These are phyloP conservation scores for Halcyon senegalensis DNA, from an alignment of 2,113 vertebrate genomes.

Conservation along the genomic window DNA sequence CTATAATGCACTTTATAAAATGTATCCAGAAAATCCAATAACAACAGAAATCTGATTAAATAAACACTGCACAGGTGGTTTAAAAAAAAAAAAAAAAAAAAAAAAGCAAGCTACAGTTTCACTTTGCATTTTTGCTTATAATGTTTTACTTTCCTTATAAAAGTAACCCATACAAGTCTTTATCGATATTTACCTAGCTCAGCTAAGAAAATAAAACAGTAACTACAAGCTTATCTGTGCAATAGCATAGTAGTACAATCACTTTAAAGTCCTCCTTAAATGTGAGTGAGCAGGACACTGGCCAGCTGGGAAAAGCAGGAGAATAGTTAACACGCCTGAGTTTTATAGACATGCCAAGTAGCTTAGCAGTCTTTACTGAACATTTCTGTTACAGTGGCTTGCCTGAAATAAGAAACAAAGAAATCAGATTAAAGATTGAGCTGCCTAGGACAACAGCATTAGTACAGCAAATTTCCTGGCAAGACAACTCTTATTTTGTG, in stretches of 20 bases:
- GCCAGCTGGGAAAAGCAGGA: not conserved
- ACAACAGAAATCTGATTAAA: slow-evolving; percentile 11
- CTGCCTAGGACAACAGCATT: slow-evolving; percentile 20
- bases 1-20: slow-evolving; percentile 29
- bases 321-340: not conserved
- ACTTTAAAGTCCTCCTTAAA: slow-evolving; percentile 8
- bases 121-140: not conserved
- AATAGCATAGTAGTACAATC: not conserved
- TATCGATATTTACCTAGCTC: slow-evolving; percentile 28
- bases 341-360: not conserved
- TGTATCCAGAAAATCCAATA: not conserved
- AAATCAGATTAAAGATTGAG: slow-evolving; percentile 16
- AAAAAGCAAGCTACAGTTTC: not conserved
- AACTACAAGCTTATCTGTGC: not conserved
- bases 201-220: slow-evolving; percentile 10
- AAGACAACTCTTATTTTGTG: not conserved
- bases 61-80: not conserved
- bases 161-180: not conserved
- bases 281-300: not conserved
- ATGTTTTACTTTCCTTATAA: slow-evolving; percentile 38
- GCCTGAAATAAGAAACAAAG: slow-evolving; percentile 34
- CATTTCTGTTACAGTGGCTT: not conserved
- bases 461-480: slow-evolving; percentile 19
- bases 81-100: not conserved
- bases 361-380: slow-evolving; percentile 7